Conservation (phyloP, 2,797 vertebrate genomes). For the Tolypeutes matacus region DNA sequence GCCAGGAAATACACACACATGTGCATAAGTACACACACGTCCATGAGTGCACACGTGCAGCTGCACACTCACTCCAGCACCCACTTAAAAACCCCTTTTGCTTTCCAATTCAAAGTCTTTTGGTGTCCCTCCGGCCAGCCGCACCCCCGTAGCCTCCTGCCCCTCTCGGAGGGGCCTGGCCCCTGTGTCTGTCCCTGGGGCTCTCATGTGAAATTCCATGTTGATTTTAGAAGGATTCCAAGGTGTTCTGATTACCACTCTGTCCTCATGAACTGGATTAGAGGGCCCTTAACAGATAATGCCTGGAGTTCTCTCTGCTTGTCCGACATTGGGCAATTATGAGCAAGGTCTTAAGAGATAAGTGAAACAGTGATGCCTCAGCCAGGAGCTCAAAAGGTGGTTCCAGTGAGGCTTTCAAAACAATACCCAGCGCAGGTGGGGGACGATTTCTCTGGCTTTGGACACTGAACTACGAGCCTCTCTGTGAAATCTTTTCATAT, state of each 20-base stretch:
- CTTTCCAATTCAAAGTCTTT: not conserved
- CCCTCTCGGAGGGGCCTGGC: not conserved
- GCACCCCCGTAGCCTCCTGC: accelerated
- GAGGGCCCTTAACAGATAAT: slow-evolving; percentile 77
- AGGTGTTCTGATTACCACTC: slow-evolving; percentile 72
- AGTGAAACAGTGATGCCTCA: slow-evolving; percentile 76
- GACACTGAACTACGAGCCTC: slow-evolving; percentile 78
- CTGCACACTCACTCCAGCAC: not conserved
- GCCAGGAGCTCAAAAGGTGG: slow-evolving; percentile 77
- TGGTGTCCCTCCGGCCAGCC: not conserved
- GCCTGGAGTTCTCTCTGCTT: slow-evolving; percentile 60
- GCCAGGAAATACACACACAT: not conserved
- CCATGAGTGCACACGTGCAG: not conserved
- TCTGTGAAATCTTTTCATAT: slow-evolving; percentile 85
- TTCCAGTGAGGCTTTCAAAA: slow-evolving; percentile 77
- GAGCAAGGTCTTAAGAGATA: slow-evolving; percentile 81
- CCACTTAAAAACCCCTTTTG: not conserved
- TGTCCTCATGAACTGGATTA: slow-evolving; percentile 75
- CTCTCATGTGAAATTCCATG: slow-evolving; percentile 55
- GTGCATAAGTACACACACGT: accelerated
- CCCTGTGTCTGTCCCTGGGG: slow-evolving; percentile 42
- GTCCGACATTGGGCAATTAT: slow-evolving; percentile 76
- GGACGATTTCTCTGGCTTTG: slow-evolving; percentile 77
- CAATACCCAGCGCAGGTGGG: slow-evolving; percentile 64
- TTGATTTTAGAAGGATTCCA: slow-evolving; percentile 75